Conservation (phyloP, 2,797 vertebrate species). For the Tenualosa thibaudeaui region DNA sequence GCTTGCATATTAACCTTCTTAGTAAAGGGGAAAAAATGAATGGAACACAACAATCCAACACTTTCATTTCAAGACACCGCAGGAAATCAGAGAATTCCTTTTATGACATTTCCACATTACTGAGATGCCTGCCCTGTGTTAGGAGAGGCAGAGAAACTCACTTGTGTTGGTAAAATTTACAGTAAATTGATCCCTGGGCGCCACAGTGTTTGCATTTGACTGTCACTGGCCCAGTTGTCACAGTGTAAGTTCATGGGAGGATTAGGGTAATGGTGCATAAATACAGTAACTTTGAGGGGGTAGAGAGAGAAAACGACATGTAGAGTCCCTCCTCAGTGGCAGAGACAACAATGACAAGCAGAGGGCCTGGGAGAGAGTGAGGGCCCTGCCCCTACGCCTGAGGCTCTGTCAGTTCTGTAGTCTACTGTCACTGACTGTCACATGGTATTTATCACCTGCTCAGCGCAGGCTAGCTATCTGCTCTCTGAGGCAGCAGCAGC, state of each 20-base stretch:
- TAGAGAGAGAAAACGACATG: neutral
- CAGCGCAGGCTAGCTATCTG: neutral
- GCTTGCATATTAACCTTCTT: slow-evolving; percentile 10
- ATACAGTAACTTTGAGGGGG: neutral
- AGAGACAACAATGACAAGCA: neutral
- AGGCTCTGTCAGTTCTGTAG: neutral
- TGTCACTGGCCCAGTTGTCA: neutral
- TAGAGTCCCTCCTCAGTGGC: neutral
- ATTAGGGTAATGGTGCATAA: neutral
- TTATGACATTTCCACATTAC: slow-evolving; percentile 52
- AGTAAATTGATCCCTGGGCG: neutral
- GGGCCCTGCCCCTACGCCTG: neutral
- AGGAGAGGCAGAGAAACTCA: slow-evolving; percentile 31
- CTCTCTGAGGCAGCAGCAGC: neutral
- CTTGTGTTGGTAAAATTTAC: neutral
- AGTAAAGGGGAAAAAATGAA: neutral
- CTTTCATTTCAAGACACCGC: slow-evolving; percentile 27
- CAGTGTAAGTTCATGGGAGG: neutral
- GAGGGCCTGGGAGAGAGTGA: neutral
- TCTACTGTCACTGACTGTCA: neutral
- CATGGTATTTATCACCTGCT: neutral
- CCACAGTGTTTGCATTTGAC: neutral
- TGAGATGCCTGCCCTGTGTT: slow-evolving; percentile 59
- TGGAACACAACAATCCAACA: slow-evolving; percentile 18
- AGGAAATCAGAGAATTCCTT: slow-evolving; percentile 67